Base-by-base conservation (phyloP, 2,113 vertebrate species). In the Microcebus jonahi region DNA sequence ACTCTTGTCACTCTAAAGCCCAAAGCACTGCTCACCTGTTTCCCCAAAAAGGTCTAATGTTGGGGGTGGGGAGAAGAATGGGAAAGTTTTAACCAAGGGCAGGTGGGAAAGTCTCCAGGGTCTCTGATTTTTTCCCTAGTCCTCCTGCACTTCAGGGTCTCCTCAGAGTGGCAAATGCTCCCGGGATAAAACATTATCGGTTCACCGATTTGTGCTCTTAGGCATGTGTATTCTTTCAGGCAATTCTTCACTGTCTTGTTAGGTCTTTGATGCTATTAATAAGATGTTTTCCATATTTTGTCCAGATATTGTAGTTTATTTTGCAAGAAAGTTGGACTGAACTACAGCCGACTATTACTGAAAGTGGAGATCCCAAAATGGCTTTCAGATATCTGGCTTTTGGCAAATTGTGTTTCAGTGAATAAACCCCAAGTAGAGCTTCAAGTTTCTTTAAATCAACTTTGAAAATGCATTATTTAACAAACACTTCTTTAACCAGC, bases 311-410 rank as follows among this genome's bases (percentile, higher is more conserved):
- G 76, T 82, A 34, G 48, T 73, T 93, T 81, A 67, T 90, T 92
- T 82, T 70, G n/a, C 25, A 11, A 71, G 45, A 59, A 90, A 83
- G 15, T 85, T 88, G 77, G 31, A 10, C 57, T 94, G 76, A 68
- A 82, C 76, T 84, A 48, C 45, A 71, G 7, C 53, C 6, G 29
- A 79, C 63, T 73, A 6, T 88, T 77, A 25, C 79, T 90, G 42
- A 45, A 80, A 50, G 76, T 61, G 31, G 50, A 81, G 85, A 91
- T 92, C 48, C 68, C 55, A 57, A 92, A 67, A 48, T 79, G 75
- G 31, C 67, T 94, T 88, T 79, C 59, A 77, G 53, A 81, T 82
- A 61, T n/a, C 50, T 82, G 68, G 11, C 39, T 92, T 94, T 96
- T 86, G 84, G 65, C 75, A 81, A 88, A 76, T 73, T 39, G 4